phyloP scores from a whole-genome alignment of 2,113 vertebrate genomes.

The Cryptoleucopteryx plumbea region DNA sequence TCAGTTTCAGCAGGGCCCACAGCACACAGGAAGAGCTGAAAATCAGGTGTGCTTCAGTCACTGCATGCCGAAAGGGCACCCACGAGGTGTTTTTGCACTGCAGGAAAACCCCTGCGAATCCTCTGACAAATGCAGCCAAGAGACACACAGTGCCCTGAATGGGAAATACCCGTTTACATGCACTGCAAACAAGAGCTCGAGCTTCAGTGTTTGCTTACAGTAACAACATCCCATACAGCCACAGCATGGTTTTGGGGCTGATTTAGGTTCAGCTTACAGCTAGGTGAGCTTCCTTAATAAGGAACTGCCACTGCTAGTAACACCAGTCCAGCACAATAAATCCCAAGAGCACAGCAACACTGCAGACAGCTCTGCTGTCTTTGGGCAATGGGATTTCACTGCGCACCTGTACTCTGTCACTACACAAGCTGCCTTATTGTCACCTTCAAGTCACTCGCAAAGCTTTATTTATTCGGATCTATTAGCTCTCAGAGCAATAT shows the following conservation, averaged over 20 bases:
- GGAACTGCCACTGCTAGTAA: background rate
- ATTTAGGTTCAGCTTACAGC: background rate
- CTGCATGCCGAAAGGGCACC: background rate
- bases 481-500: background rate
- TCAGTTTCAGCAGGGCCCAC: background rate
- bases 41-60: background rate
- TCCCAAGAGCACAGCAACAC: background rate
- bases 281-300: background rate
- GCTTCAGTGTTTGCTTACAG: background rate
- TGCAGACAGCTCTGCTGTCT: background rate
- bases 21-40: background rate
- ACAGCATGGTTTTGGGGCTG: background rate
- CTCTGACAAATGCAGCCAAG: background rate
- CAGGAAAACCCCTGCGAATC: background rate
- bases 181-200: background rate
- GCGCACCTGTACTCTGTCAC: background rate
- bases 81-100: no score
- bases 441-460: background rate
- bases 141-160: background rate
- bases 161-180: fast-evolving
- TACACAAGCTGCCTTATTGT: background rate
- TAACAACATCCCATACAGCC: fast-evolving
- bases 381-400: background rate
- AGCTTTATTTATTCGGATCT: background rate
- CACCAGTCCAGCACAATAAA: background rate